Evolutionary conservation across 2,113 vertebrate genomes (phyloP).

Genomic region (Rhinopomastus cyanomelas): DNA sequence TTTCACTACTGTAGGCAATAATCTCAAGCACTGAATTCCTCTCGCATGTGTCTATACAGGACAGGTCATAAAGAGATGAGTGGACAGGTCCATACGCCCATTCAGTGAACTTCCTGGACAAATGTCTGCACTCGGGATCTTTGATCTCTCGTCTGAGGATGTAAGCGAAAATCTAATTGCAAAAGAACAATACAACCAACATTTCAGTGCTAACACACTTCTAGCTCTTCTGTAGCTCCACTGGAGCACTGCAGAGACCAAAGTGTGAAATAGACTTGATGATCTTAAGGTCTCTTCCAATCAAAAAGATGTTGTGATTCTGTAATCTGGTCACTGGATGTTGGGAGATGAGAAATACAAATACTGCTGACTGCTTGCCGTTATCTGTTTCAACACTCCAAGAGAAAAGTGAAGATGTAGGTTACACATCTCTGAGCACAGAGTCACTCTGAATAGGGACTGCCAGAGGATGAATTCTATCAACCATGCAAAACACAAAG

Average conservation of each 20-base stretch:
- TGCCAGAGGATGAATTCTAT: neutral
- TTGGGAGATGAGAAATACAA: neutral
- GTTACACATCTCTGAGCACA: neutral
- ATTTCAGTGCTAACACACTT: constrained; percentile 21
- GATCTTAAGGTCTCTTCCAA: too few species aligned
- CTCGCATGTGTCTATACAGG: constrained; percentile 87
- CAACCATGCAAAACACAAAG: neutral
- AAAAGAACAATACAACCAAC: constrained; percentile 14
- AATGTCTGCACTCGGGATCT: constrained; percentile 81
- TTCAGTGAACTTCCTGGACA: constrained; percentile 96
- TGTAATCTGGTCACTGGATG: neutral
- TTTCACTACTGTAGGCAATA: constrained; percentile 87
- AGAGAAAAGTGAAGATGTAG: neutral
- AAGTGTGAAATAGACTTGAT: neutral
- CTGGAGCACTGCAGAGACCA: neutral
- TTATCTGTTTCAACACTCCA: neutral
- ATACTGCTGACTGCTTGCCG: neutral
- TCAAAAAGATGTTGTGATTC: too few species aligned
- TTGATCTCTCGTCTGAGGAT: constrained; percentile 91
- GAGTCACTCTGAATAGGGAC: neutral
- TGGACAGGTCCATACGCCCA: constrained; percentile 96
- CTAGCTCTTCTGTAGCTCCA: neutral
- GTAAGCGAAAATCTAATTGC: constrained; percentile 80
- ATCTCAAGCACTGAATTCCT: constrained; percentile 90
- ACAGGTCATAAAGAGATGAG: constrained; percentile 92